Percentiles rank a stretch among this genome's conserved stretches.
Conservation (phyloP, 2,797 vertebrate genomes). For the Jordanella pulchra region DNA sequence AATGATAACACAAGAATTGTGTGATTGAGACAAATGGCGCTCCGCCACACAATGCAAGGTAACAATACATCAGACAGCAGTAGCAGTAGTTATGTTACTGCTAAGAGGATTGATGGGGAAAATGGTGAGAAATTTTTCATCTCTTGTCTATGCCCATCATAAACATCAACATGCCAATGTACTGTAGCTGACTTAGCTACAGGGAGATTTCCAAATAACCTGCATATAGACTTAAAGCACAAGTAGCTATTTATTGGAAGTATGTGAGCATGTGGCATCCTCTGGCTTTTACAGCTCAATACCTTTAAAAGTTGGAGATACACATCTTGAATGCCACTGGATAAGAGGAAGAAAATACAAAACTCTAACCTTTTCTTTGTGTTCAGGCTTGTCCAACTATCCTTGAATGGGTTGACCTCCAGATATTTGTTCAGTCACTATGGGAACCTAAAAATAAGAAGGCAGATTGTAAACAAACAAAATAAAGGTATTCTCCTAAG, state of each 20-base stretch:
- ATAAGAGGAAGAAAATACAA: not conserved
- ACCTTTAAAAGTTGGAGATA: not conserved
- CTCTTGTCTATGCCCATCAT: slow-evolving; percentile 25
- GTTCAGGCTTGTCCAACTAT: not conserved
- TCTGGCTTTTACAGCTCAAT: not conserved
- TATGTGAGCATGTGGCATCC: not conserved
- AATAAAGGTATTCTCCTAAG: not conserved
- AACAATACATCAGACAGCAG: slow-evolving; percentile 64
- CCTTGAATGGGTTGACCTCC: not conserved
- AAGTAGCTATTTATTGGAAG: not conserved
- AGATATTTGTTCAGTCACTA: not conserved
- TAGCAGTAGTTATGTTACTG: slow-evolving; percentile 54
- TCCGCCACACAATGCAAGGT: slow-evolving; percentile 42
- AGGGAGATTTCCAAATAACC: not conserved
- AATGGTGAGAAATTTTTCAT: slow-evolving; percentile 36
- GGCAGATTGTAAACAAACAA: not conserved
- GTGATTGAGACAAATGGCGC: slow-evolving; percentile 73
- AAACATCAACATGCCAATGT: slow-evolving; percentile 18
- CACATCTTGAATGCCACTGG: not conserved
- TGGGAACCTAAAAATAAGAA: not conserved
- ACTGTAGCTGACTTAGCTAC: slow-evolving; percentile 5
- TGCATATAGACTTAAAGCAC: slow-evolving; percentile 7
- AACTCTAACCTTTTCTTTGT: not conserved
- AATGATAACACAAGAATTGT: slow-evolving; percentile 63
- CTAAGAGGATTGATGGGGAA: slow-evolving; percentile 55